Evolutionary conservation across 2,797 vertebrate species (phyloP).

Genomic region (Erpetoichthys calabaricus): DNA sequence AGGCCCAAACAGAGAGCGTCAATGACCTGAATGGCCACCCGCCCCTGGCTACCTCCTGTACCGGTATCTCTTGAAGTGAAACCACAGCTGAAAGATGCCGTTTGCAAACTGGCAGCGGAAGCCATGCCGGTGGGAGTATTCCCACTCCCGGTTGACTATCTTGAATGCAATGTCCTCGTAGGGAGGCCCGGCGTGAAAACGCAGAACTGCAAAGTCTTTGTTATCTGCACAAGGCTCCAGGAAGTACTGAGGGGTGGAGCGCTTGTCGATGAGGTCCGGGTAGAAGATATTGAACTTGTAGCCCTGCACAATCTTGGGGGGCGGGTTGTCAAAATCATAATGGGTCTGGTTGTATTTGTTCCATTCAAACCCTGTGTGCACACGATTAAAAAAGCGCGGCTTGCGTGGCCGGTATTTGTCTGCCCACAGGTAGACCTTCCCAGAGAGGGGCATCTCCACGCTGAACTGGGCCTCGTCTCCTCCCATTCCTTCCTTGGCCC

Average conservation of each 20-base stretch:
- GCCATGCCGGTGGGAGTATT: constrained; percentile 90
- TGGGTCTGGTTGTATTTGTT: constrained; percentile 99
- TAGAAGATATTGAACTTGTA: constrained; percentile 99
- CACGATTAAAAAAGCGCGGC: constrained; percentile 93
- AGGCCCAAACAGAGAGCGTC: too few species aligned
- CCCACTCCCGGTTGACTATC: constrained; percentile 93
- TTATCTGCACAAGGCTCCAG: constrained; percentile 87
- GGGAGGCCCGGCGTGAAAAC: constrained; percentile 86
- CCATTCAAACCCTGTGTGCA: constrained; percentile 97
- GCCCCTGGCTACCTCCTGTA: constrained; percentile 64
- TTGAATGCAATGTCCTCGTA: constrained; percentile 98
- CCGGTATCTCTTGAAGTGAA: constrained; percentile 94
- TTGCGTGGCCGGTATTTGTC: constrained; percentile 96
- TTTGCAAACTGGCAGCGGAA: constrained; percentile 98
- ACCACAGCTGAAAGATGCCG: constrained; percentile 96
- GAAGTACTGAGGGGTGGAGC: constrained; percentile 91
- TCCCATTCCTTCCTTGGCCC: constrained; percentile 86
- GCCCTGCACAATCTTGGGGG: constrained; percentile 93
- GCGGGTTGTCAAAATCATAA: constrained; percentile 94
- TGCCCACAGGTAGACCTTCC: constrained; percentile 93
- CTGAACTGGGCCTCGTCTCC: constrained; percentile 93
- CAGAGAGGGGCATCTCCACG: constrained; percentile 81
- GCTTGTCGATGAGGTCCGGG: constrained; percentile 90
- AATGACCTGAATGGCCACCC: too few species aligned
- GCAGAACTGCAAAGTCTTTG: constrained; percentile 87